Conservation (phyloP, 2,113 vertebrate genomes). For the Etia nguti region DNA sequence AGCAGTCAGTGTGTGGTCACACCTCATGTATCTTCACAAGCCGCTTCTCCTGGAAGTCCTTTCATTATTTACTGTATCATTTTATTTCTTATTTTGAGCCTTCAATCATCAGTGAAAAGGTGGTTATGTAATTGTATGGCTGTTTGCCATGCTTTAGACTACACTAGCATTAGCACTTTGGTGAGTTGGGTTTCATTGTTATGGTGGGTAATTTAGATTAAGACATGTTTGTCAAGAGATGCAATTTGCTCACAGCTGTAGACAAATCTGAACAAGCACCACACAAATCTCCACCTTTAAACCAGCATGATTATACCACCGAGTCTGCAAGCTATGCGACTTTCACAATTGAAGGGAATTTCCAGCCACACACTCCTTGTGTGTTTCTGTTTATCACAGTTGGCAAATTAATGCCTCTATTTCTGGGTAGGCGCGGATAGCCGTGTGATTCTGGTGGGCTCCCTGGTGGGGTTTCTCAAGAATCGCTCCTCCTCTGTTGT, state of each 20-base stretch:
- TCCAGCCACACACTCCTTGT: slow-evolving; percentile 5
- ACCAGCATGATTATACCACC: neutral
- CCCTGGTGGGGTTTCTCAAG: slow-evolving; percentile 66
- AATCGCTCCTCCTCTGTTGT: slow-evolving; percentile 63
- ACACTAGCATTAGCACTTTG: neutral
- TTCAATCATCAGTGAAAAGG: neutral
- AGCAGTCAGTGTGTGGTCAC: slow-evolving; percentile 9
- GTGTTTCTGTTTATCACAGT: slow-evolving; percentile 56
- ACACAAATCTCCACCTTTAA: neutral
- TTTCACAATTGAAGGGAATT: slow-evolving; percentile 44
- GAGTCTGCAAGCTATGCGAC: neutral
- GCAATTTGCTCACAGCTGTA: neutral
- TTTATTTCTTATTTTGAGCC: neutral
- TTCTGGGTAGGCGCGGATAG: slow-evolving; percentile 47
- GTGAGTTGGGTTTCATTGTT: neutral
- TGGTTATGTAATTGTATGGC: neutral
- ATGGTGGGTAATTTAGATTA: neutral
- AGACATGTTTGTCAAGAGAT: neutral
- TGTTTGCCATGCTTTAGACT: neutral
- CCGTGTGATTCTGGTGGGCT: slow-evolving; percentile 54
- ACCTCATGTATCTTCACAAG: neutral
- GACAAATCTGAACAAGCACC: slow-evolving; percentile 9
- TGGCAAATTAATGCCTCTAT: slow-evolving; percentile 66
- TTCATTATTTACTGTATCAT: neutral
- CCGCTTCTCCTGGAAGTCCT: neutral